Evolutionary conservation across 2,113 vertebrate genomes (phyloP).

Genomic region (Corydoras sp.): DNA sequence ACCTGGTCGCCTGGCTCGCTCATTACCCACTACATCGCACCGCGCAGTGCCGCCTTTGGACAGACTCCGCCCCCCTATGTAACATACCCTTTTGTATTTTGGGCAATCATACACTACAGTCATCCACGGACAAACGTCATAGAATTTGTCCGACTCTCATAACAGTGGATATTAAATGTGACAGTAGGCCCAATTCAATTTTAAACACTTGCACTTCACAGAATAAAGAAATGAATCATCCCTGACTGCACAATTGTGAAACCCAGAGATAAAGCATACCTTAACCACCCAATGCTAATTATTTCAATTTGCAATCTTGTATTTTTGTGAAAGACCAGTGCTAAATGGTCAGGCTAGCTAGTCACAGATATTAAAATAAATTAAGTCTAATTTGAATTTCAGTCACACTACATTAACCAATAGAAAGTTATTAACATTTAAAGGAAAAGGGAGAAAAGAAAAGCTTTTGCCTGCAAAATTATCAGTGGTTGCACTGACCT

Average conservation of each 20-base stretch:
- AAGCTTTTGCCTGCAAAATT: conserved; percentile 99
- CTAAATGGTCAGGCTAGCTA: conserved; percentile 98
- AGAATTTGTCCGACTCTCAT: too few species aligned
- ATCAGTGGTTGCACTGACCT: conserved; percentile 98
- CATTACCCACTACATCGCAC: too few species aligned
- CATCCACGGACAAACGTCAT: too few species aligned
- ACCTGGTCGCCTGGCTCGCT: too few species aligned
- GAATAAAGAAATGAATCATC: conserved; percentile 58
- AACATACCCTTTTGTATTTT: too few species aligned
- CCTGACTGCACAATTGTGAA: conserved; percentile 86
- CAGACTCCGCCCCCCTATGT: too few species aligned
- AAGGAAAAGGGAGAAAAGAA: conserved; percentile 81
- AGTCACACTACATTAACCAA: conserved; percentile 99
- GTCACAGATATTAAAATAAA: conserved; percentile 99
- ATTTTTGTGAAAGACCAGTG: conserved; percentile 94
- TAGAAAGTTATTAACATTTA: conserved; percentile 99
- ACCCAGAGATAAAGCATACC: conserved; percentile 82
- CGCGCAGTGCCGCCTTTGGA: too few species aligned
- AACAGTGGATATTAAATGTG: too few species aligned
- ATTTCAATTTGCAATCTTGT: conserved; percentile 95
- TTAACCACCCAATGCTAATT: conserved; percentile 92
- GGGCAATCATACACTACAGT: too few species aligned
- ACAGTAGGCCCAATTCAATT: too few species aligned
- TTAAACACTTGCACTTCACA: too few species aligned
- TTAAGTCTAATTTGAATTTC: conserved; percentile 99